A percentile compares a stretch with the other conserved stretches of the same genome.
Conservation (phyloP, 2,888 invertebrate genomes). For the Serripes groenlandicus region DNA sequence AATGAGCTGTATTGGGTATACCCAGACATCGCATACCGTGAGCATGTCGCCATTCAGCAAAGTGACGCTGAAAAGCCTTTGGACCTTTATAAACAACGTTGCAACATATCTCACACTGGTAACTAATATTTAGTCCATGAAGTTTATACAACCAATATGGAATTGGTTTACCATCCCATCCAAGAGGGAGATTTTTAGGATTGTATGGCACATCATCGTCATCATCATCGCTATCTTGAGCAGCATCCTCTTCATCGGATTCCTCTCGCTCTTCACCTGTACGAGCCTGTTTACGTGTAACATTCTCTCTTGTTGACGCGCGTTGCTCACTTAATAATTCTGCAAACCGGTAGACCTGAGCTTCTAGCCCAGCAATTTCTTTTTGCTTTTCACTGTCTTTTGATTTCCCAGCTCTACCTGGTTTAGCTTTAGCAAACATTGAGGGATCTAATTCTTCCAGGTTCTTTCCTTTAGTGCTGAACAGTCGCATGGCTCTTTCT, state of each 20-base stretch:
- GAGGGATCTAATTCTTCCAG: slow-evolving; percentile 96
- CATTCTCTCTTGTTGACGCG: slow-evolving; percentile 97
- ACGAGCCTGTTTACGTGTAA: slow-evolving; percentile 98
- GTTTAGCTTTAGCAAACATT: slow-evolving; percentile 95
- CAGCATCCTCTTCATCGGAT: slow-evolving; percentile 83
- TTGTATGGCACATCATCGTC: slow-evolving; percentile 98
- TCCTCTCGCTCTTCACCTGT: slow-evolving; percentile 91
- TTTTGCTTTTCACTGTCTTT: slow-evolving; percentile 90
- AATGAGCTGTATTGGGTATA: slow-evolving; percentile 99
- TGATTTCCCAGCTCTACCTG: slow-evolving; percentile 89
- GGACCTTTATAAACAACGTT: slow-evolving; percentile 99
- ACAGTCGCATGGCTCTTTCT: slow-evolving; percentile 98
- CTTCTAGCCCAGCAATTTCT: slow-evolving; percentile 95
- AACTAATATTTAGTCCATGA: slow-evolving; percentile 99
- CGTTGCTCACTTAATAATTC: slow-evolving; percentile 95
- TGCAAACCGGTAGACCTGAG: slow-evolving; percentile 95
- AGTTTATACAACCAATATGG: slow-evolving; percentile 99
- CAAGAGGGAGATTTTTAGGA: slow-evolving; percentile 99
- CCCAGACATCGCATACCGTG: slow-evolving; percentile 99
- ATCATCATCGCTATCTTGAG: slow-evolving; percentile 88
- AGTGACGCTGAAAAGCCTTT: slow-evolving; percentile 99
- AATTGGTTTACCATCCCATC: slow-evolving; percentile 98
- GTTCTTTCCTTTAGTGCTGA: slow-evolving; percentile 94
- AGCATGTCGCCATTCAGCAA: slow-evolving; percentile 93
- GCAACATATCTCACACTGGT: slow-evolving; percentile 99